These are phyloP conservation scores for Euwallacea similis DNA, from an alignment of 1,140 invertebrate species.

Conservation along the genomic window DNA sequence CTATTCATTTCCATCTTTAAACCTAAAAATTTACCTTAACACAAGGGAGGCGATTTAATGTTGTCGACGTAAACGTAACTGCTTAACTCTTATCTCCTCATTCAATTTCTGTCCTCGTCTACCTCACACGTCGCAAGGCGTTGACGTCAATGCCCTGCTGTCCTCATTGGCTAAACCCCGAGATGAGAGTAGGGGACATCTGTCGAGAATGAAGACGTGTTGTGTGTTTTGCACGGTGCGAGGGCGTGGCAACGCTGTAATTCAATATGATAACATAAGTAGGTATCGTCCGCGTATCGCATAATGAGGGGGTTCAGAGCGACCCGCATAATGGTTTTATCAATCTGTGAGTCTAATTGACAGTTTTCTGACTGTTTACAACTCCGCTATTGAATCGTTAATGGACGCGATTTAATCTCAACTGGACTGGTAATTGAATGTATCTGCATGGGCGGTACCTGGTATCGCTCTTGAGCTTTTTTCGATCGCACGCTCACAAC, in stretches of 20 bases:
- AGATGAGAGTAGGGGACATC: slow-evolving; percentile 6
- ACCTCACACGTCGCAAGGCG: slow-evolving; percentile 17
- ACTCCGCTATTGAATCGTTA: slow-evolving; percentile 36
- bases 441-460: slow-evolving; percentile 18
- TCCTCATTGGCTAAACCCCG: slow-evolving; percentile 12
- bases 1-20: too few relatives aligned
- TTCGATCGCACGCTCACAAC: too few relatives aligned
- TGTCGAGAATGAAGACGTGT: slow-evolving; percentile 28
- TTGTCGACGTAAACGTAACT: not conserved
- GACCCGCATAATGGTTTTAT: slow-evolving; percentile 36
- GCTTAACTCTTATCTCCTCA: not conserved
- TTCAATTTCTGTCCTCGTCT: slow-evolving; percentile 19
- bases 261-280: slow-evolving; percentile 39
- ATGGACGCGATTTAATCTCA: slow-evolving; percentile 36
- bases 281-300: slow-evolving; percentile 28
- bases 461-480: not conserved
- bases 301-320: slow-evolving; percentile 31
- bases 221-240: slow-evolving; percentile 22
- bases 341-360: slow-evolving; percentile 38
- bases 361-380: slow-evolving; percentile 40
- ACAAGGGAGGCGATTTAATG: not conserved
- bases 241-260: slow-evolving; percentile 29
- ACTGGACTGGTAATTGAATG: slow-evolving; percentile 20
- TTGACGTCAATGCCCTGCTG: slow-evolving; percentile 7
- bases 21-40: not conserved